Base-by-base conservation (phyloP, 2,113 vertebrate genomes). In the Seriola quinqueradiata region DNA sequence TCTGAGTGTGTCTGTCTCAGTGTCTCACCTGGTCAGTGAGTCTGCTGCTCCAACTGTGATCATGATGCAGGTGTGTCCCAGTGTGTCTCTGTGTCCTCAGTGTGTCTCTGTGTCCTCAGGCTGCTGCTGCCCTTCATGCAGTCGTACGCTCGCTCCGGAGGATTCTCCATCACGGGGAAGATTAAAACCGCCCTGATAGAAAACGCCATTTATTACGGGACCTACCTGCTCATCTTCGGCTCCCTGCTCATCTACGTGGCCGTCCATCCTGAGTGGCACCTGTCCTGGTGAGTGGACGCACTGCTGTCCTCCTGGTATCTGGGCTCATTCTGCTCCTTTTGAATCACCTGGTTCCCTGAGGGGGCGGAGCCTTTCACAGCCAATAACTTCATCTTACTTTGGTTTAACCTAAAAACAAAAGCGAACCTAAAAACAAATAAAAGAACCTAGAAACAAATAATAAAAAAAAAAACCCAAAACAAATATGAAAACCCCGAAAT, bases 71-170 rank as follows among this genome's bases (percentile, higher is more conserved):
- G 38, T 38, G 38, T 28, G 28, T 28, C 28, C 28, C 10, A 10
- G 40, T 5, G 6, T 6, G 40, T 42, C 10, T 6, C 40, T 42
- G 40, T 46, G 44, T 13, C 13, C 3, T 46, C 44, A 46, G 28
- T 8, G 14, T 21, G 8, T 16, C 0, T 16, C 38, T 17, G 55
- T 77, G 50, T 52, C 2, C 4, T 21, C 92, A 99, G 98, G 98
- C 95, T 99, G 90, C 95, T 99, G 52, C 94, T 99, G 82, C 98
- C 98, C 71, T 99, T 99, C 92, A 99, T 99, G 98, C 98, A 99
- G 84, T 99, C 98, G 0, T 99, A 99, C 72, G 98, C 98, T 70
- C 96, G 98, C 75, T 99, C 98, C 5, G 98, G 98, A 77, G 98
- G 97, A 0, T 99, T 99, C 94, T 98, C 98, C 77, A 99, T 99